Evolutionary conservation across 2,797 vertebrate genomes (phyloP), one percentile per base, ranked within the genome.

Genomic region (Knipowitschia caucasica): DNA sequence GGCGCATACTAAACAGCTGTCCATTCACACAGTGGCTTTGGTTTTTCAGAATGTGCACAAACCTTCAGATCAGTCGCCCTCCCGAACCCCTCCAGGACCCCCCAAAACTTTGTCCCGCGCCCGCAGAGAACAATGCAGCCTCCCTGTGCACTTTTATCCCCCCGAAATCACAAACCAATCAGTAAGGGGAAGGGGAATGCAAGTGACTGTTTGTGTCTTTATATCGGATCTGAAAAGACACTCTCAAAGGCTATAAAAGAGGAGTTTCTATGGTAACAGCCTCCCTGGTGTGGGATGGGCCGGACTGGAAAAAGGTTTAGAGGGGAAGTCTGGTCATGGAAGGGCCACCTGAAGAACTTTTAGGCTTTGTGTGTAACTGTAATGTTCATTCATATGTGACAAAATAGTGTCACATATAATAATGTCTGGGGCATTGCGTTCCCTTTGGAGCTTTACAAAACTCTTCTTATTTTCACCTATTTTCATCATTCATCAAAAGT

Each of bases 171-270:
- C 50, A 75, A 36, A 64, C 57, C 61, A 80, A 67, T 72, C 61
- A 57, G 50, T 78, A 61, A 84, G 78, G 59, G n/a, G 73, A 78
- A 71, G 71, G 71, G 81, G 74, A 82, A 89, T 89, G 86, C 81
- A 85, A 85, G 89, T 82, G 83, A 80, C 73, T 64, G 53, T 68
- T 77, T 67, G 64, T 59, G n/a, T 63, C 67, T 31, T 27, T 73
- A 50, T 67, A 57, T 67, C 66, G 33, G 18, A 72, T 74, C 53
- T 84, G 77, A 87, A 85, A 87, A 83, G 83, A 77, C 30, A 61
- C 82, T 83, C 86, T 86, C 81, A 81, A 56, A 53, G 62, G 49
- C 56, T 63, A 64, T 85, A 78, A 88, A 85, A 56, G 50, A 54
- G 34, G 61, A 23, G 78, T 86, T 73, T 73, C 63, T 57, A 45